Evolutionary conservation across 2,888 invertebrate species (phyloP), one percentile per base, ranked within the genome.

Genomic region (Thera obeliscata): DNA sequence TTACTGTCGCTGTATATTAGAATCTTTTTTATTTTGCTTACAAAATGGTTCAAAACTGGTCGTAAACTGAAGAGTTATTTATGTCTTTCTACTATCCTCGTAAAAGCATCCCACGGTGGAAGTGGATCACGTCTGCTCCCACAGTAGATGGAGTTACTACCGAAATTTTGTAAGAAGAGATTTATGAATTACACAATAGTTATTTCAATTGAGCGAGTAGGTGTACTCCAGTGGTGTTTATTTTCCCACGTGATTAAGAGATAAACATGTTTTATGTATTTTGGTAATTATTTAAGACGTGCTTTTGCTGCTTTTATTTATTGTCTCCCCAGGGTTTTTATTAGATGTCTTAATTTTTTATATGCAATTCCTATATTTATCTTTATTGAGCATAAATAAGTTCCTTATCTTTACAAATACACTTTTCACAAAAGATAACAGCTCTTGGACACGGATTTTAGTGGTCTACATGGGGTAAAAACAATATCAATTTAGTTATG

Each of bases 1-100:
- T 80, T 81, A 55, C 67, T 76, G 83, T 73, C 66, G 63, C 38
- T 35, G 75, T 57, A 72, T 81, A 72, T 81, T 86, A 12, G 69
- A 76, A 60, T 43, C 74, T 74, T 69, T 66, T 70, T 68, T 72
- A 56, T 56, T 56, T 41, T 63, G 56, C 65, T 48, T 66, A 70
- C 66, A 72, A 70, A 74, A 68, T 57, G 57, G 60, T 56, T 56
- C 43, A 68, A 67, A 68, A 61, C 58, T 70, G 58, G 67, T 71
- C 73, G 69, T 76, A 74, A 74, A 72, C 54, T 72, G 65, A 66
- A 69, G 62, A 72, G 69, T 72, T 70, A 72, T 73, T 74, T 74
- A 74, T 71, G 60, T 68, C 52, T 66, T 67, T 72, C 71, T 61
- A 71, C 66, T 62, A 67, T 59, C 69, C 70, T 67, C 73, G 65